These are phyloP conservation scores for Cybosia mesomella DNA, from an alignment of 2,888 invertebrate genomes.

Conservation along the genomic window DNA sequence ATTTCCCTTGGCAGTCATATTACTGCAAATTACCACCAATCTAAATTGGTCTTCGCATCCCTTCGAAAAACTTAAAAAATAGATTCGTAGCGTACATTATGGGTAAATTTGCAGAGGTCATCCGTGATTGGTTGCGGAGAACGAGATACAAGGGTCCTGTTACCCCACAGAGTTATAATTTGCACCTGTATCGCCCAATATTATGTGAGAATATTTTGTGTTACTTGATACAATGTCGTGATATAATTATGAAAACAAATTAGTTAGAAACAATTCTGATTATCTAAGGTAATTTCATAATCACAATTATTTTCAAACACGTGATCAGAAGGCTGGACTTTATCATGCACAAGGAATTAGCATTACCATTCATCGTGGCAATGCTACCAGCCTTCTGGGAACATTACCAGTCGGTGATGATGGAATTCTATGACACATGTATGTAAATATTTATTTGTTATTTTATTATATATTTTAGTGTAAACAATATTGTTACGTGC, in stretches of 20 bases:
- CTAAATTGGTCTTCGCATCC: conserved; percentile 63
- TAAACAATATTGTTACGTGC: no score
- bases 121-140: conserved; percentile 54
- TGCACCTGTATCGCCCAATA: conserved; percentile 82
- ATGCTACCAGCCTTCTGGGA: no score
- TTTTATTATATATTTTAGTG: no score
- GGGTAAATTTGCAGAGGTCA: conserved; percentile 63
- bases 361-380: no score
- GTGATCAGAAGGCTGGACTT: no score
- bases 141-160: conserved; percentile 73
- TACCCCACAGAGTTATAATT: conserved; percentile 77
- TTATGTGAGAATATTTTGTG: conserved; percentile 79
- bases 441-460: no score
- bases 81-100: conserved; percentile 6
- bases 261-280: neutral
- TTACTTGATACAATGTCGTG: conserved; percentile 61
- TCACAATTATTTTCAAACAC: no score
- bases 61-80: conserved; percentile 44
- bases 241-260: conserved; percentile 19
- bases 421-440: no score
- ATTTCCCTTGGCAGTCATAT: conserved; percentile 82
- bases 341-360: no score
- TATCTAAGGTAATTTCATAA: no score
- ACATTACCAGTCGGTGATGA: no score
- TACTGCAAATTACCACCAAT: conserved; percentile 73